Percentiles rank a stretch among this genome's conserved stretches.
Conservation (phyloP, 2,888 invertebrate genomes). For the Fragum whitleyi region DNA sequence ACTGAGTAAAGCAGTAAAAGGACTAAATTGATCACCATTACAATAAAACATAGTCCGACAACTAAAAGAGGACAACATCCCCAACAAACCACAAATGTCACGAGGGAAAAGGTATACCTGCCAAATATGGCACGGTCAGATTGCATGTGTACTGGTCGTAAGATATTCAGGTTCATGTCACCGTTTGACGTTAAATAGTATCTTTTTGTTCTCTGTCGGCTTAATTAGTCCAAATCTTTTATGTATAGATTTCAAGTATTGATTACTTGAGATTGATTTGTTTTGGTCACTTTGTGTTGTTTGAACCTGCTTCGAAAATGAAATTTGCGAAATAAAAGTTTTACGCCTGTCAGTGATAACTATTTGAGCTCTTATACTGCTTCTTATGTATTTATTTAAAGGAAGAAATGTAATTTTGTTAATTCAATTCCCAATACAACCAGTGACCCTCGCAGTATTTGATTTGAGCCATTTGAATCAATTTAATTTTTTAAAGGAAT, state of each 20-base stretch:
- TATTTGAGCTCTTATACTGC: too few species aligned
- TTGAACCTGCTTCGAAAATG: neutral
- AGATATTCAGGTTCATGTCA: neutral
- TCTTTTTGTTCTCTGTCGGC: conserved; percentile 17
- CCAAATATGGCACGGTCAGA: neutral
- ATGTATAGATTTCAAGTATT: conserved; percentile 5
- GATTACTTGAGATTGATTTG: neutral
- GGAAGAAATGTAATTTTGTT: too few species aligned
- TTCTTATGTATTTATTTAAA: too few species aligned
- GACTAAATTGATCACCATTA: too few species aligned
- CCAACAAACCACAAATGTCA: too few species aligned
- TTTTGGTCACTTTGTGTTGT: neutral
- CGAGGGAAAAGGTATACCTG: neutral
- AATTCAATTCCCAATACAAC: too few species aligned
- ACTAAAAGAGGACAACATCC: neutral
- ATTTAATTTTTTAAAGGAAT: too few species aligned
- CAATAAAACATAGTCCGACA: too few species aligned
- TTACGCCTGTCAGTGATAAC: too few species aligned
- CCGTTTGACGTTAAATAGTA: conserved; percentile 21
- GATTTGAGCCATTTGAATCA: too few species aligned
- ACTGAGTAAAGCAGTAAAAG: too few species aligned
- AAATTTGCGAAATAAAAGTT: neutral
- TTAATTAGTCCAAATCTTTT: conserved; percentile 4
- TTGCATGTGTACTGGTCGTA: neutral
- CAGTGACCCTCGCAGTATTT: too few species aligned